These are phyloP conservation scores for Aphaenogaster ashmeadi DNA, from an alignment of 1,140 invertebrate species.

Conservation along the genomic window DNA sequence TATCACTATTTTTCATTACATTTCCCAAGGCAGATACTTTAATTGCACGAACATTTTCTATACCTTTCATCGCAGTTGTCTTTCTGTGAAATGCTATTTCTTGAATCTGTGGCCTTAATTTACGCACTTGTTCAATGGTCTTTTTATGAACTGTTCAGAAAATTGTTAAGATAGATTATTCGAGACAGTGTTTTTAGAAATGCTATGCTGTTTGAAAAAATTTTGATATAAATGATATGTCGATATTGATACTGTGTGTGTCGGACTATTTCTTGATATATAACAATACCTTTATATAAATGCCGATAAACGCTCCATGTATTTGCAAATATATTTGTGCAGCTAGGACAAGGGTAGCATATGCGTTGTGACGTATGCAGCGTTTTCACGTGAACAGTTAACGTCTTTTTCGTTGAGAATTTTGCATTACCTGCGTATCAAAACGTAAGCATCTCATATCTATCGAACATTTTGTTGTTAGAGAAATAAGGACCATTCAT, in stretches of 20 bases:
- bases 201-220: not conserved
- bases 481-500: not conserved
- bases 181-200: not conserved
- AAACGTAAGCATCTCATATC: not conserved
- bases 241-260: too few species aligned
- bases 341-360: constrained; percentile 91
- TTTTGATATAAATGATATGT: not conserved
- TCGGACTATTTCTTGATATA: not conserved
- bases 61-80: constrained; percentile 75
- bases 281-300: constrained; percentile 88
- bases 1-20: not conserved
- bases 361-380: constrained; percentile 90
- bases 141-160: constrained; percentile 85
- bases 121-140: constrained; percentile 89
- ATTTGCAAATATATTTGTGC: constrained; percentile 90
- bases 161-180: constrained; percentile 36
- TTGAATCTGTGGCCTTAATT: constrained; percentile 88
- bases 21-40: constrained; percentile 11
- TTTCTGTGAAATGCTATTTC: constrained; percentile 88
- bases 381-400: constrained; percentile 90
- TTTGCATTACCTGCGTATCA: constrained; percentile 88
- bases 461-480: not conserved
- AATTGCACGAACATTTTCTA: constrained; percentile 52
- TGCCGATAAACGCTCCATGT: constrained; percentile 92
- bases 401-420: constrained; percentile 91